phyloP scores from a whole-genome alignment of 2,113 vertebrate genomes.

The Phycodurus eques region DNA sequence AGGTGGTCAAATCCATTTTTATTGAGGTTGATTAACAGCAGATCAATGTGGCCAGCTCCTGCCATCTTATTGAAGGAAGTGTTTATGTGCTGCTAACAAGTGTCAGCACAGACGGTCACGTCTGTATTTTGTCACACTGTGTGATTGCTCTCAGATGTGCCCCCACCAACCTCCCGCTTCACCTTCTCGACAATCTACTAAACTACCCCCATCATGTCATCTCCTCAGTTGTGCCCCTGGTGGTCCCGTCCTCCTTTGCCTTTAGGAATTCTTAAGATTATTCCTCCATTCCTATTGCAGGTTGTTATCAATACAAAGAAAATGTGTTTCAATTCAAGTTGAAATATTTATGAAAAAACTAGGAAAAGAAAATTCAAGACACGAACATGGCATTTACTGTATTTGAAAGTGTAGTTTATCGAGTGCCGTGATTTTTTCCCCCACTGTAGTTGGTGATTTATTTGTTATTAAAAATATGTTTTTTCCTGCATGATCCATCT shows the following conservation, averaged over 20 bases:
- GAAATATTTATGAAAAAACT: too few species aligned
- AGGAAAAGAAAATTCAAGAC: too few species aligned
- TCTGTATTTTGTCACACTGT: slow-evolving; percentile 78
- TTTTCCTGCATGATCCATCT: too few species aligned
- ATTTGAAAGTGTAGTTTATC: too few species aligned
- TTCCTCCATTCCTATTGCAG: neutral
- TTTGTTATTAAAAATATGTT: too few species aligned
- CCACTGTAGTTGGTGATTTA: too few species aligned
- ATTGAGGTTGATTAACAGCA: slow-evolving; percentile 83
- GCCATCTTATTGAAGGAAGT: slow-evolving; percentile 74
- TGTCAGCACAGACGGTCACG: slow-evolving; percentile 73
- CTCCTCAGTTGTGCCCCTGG: slow-evolving; percentile 37
- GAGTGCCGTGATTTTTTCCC: too few species aligned
- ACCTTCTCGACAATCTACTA: slow-evolving; percentile 4
- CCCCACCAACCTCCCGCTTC: slow-evolving; percentile 2
- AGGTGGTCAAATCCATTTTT: slow-evolving; percentile 80
- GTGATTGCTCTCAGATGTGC: slow-evolving; percentile 72
- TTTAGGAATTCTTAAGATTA: slow-evolving; percentile 7
- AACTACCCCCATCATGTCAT: slow-evolving; percentile 17
- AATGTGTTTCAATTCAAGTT: too few species aligned
- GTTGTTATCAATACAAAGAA: too few species aligned
- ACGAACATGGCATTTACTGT: too few species aligned
- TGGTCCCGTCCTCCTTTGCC: slow-evolving; percentile 16
- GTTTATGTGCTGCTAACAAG: slow-evolving; percentile 86
- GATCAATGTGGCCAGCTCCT: slow-evolving; percentile 58